Evolutionary conservation across 2,113 vertebrate species (phyloP), one percentile per base, ranked within the genome.

Genomic region (Oriolus oriolus): DNA sequence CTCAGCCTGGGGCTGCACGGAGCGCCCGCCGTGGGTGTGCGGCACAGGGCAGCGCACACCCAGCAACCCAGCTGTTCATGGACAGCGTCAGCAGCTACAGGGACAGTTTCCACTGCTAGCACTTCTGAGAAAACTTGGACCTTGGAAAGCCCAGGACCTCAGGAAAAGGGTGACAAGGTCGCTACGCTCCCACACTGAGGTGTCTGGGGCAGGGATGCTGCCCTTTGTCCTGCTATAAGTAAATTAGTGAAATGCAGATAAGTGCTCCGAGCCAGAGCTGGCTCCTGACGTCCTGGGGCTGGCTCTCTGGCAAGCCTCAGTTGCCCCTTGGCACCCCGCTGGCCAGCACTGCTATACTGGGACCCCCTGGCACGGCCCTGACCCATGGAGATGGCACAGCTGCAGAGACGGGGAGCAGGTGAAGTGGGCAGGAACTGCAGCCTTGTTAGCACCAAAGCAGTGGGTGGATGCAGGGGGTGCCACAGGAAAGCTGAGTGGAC

Each of bases 1-100:
- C 81, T 45, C 73, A 61, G 54, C 16, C n/a, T 19, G 57, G 42
- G 19, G 35, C 76, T 23, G 41, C 71, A 19, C 4, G 0, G 77
- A 27, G n/a, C 0, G 0, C 41, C 50, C 0, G 0, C 7, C 0
- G 2, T 2, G 10, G 41, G 45, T 35, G 41, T 22, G 8, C 0
- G 0, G 89, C 65, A 50, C 1, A 0, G 22, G 35, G 28, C 64
- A 77, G 64, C 0, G 3, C 73, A 57, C 76, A 39, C 33, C 20
- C 44, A 22, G 64, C 42, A 61, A 42, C 21, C 14, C 39, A 21
- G 4, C 45, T 73, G 54, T 26, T 41, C 57, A 57, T 22, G 47
- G 85, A 73, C 86, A 79, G 52, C 5, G 1, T 53, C 85, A 79
- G 65, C 30, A 59, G 85, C 59, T 28, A 47, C 42, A 24, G 61